A percentile compares a stretch with the other conserved stretches of the same genome.
phyloP scores from a whole-genome alignment of 1,140 invertebrate genomes.

The Macrobrachium rosenbergii region DNA sequence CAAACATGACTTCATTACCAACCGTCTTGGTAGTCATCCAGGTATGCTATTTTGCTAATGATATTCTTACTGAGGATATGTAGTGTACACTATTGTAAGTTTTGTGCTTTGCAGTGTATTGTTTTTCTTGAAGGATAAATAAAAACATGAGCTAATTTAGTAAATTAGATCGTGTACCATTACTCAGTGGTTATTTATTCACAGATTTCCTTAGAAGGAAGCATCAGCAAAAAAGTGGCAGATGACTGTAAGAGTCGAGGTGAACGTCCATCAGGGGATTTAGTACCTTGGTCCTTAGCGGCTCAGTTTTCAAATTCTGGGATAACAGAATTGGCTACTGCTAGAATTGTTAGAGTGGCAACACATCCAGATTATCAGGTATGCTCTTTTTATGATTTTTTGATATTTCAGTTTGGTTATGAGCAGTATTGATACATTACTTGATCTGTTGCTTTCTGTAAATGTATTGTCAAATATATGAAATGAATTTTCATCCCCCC shows the following conservation, averaged over 20 bases:
- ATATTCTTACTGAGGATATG: too few relatives aligned
- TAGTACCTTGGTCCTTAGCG: constrained; percentile 98
- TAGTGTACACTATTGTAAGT: too few relatives aligned
- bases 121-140: too few relatives aligned
- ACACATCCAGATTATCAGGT: constrained; percentile 98
- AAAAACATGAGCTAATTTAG: too few relatives aligned
- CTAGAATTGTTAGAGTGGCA: constrained; percentile 93
- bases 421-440: too few relatives aligned
- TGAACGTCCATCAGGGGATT: constrained; percentile 91
- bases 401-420: neutral
- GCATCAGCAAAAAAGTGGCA: constrained; percentile 87
- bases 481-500: too few relatives aligned
- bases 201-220: constrained; percentile 93
- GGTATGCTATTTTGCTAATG: constrained; percentile 70
- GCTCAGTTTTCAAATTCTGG: constrained; percentile 95
- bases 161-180: neutral
- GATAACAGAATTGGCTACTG: constrained; percentile 91
- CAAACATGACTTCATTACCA: constrained; percentile 79
- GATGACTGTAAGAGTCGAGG: constrained; percentile 85
- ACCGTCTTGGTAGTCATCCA: constrained; percentile 94
- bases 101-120: too few relatives aligned
- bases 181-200: constrained; percentile 47
- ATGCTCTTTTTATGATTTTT: constrained; percentile 67
- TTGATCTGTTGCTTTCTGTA: too few relatives aligned
- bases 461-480: too few relatives aligned